phyloP scores from a whole-genome alignment of 2,797 vertebrate species.

The Peromyscus melanophrys region DNA sequence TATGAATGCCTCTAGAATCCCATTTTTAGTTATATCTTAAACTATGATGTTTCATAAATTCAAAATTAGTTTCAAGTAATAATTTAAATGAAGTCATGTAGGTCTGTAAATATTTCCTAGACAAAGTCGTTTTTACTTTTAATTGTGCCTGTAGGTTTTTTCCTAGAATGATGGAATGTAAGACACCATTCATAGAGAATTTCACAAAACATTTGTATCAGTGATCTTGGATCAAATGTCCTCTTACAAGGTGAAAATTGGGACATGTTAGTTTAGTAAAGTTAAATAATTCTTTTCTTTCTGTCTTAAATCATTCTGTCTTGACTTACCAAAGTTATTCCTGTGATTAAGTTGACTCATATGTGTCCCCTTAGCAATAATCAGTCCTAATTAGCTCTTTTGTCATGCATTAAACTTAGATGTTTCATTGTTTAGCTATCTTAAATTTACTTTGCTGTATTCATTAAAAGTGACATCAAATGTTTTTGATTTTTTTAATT shows the following conservation, averaged over 20 bases:
- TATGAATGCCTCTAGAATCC: neutral
- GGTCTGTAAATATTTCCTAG: conserved; percentile 1
- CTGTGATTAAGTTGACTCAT: conserved; percentile 45
- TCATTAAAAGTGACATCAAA: neutral
- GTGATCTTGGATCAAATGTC: neutral
- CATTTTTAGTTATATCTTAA: neutral
- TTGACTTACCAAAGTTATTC: conserved; percentile 20
- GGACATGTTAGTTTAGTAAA: neutral
- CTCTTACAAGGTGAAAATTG: conserved; percentile 8
- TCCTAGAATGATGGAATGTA: neutral
- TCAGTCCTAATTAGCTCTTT: neutral
- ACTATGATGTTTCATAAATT: neutral
- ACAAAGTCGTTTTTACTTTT: neutral
- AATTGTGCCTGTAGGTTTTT: conserved; percentile 8
- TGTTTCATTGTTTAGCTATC: neutral
- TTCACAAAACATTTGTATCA: neutral
- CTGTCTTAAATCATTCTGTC: neutral
- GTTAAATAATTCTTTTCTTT: conserved; percentile 19
- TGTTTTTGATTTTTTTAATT: conserved; percentile 41
- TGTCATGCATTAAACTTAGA: conserved; percentile 1
- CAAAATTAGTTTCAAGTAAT: neutral
- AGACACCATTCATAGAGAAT: neutral
- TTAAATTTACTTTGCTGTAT: neutral
- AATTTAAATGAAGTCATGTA: conserved; percentile 40
- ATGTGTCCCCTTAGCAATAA: neutral